Base-by-base conservation (phyloP, 2,888 invertebrate species). In the Junonia oenone region DNA sequence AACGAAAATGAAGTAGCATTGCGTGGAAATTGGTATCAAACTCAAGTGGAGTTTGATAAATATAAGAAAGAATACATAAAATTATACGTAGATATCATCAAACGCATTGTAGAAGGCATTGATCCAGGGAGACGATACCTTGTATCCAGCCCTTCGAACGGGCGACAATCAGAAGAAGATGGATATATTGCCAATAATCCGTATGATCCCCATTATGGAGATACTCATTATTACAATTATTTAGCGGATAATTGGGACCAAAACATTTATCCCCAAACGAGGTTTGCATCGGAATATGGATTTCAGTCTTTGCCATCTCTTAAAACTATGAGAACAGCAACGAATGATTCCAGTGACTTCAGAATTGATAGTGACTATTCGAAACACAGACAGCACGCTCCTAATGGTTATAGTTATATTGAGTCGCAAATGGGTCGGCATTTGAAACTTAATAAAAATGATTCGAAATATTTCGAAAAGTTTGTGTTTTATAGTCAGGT, bases 241-340 rank as follows among this genome's bases (percentile, higher is more conserved):
- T 51, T 93, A 0, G 83, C 88, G 19, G 94, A 99, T 71, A 93
- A 94, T 52, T 99, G 98, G 97, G 89, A 95, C 68, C 91, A 93
- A 47, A 92, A 91, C 56, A 93, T 92, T 5, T 98, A 95, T 76
- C 96, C 96, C 0, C 91, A 92, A 11, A 93, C 98, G 0, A 91
- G 99, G 68, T 99, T 99, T 81, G 94, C 95, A 2, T 98, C 99
- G 0, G 99, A 99, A 81, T 99, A 97, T 75, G 99, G 99, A 0
- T 95, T 96, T 64, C 99, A 99, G 81, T 96, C 98, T 0, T 88
- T 96, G 63, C 98, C 99, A 0, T 94, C 95, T 1, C 76, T 94
- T 14, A 85, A 90, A 35, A 93, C 97, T 0, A 91, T 96, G 81
- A 74, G 85, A 43, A 91, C 92, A 13, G 94, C 93, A 0, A 90